A percentile compares a stretch with the other conserved stretches of the same genome.
phyloP scores from a whole-genome alignment of 2,888 invertebrate genomes.

The Drosophila siamana region DNA sequence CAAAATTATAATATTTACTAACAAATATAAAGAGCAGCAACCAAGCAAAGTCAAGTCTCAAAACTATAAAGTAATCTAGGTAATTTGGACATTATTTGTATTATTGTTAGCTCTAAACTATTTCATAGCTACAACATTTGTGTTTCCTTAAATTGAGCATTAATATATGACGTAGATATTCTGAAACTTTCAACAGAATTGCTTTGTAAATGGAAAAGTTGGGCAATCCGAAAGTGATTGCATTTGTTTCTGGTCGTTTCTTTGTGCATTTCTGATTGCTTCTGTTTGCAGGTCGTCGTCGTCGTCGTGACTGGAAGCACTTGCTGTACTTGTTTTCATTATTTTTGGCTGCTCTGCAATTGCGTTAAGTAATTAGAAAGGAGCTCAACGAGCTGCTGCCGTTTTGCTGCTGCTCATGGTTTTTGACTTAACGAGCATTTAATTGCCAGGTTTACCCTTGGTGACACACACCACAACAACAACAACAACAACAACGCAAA shows the following conservation, averaged over 20 bases:
- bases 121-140: too few relatives aligned
- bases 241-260: neutral
- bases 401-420: constrained; percentile 46
- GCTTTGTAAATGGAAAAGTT: neutral
- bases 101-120: too few relatives aligned
- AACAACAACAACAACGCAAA: constrained; percentile 2
- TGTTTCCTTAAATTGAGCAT: neutral
- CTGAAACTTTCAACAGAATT: neutral
- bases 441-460: constrained; percentile 61
- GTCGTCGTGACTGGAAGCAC: neutral
- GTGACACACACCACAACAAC: constrained; percentile 45
- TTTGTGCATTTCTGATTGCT: neutral
- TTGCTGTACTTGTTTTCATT: neutral
- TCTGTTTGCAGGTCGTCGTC: neutral
- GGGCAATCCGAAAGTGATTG: neutral
- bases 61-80: too few relatives aligned
- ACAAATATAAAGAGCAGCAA: too few relatives aligned
- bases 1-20: too few relatives aligned
- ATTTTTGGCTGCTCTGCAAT: constrained; percentile 39
- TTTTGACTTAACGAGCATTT: constrained; percentile 75
- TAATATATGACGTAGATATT: neutral
- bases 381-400: constrained; percentile 41
- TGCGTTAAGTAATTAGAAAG: constrained; percentile 61
- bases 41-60: too few relatives aligned
- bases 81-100: too few relatives aligned